A percentile compares a stretch with the other conserved stretches of the same genome.
phyloP scores from a whole-genome alignment of 1,140 invertebrate species.

The Polyergus mexicanus region DNA sequence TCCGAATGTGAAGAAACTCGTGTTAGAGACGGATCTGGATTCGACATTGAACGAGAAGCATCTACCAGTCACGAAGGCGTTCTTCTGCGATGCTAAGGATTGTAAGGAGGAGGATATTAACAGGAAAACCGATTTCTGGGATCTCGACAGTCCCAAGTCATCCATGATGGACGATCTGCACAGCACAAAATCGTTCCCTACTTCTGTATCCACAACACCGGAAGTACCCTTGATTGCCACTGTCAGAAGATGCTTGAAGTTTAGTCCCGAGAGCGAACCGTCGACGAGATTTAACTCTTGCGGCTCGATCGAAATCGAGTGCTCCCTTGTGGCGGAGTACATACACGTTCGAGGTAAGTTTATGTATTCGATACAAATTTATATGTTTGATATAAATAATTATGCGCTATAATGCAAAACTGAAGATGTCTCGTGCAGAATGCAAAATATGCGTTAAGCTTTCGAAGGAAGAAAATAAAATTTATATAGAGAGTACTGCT shows the following conservation, averaged over 20 bases:
- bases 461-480: background rate
- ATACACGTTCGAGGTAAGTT: conserved; percentile 84
- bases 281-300: conserved; percentile 69
- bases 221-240: conserved; percentile 84
- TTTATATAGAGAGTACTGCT: background rate
- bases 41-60: conserved; percentile 73
- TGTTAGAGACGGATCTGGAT: conserved; percentile 83
- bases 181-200: conserved; percentile 82
- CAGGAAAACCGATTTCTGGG: conserved; percentile 79
- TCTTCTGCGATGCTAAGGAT: conserved; percentile 62
- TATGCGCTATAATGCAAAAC: background rate
- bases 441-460: background rate
- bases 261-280: conserved; percentile 83
- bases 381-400: background rate
- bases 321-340: conserved; percentile 79
- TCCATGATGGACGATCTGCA: conserved; percentile 83
- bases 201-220: conserved; percentile 80
- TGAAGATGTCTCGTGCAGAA: background rate
- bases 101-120: conserved; percentile 68
- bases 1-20: conserved; percentile 81
- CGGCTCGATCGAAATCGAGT: conserved; percentile 85
- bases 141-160: conserved; percentile 83
- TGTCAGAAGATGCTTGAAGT: conserved; percentile 85
- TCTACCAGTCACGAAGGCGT: conserved; percentile 41
- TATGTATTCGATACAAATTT: background rate